Evolutionary conservation across 2,797 vertebrate species (phyloP).

Genomic region (Sebastes minor): DNA sequence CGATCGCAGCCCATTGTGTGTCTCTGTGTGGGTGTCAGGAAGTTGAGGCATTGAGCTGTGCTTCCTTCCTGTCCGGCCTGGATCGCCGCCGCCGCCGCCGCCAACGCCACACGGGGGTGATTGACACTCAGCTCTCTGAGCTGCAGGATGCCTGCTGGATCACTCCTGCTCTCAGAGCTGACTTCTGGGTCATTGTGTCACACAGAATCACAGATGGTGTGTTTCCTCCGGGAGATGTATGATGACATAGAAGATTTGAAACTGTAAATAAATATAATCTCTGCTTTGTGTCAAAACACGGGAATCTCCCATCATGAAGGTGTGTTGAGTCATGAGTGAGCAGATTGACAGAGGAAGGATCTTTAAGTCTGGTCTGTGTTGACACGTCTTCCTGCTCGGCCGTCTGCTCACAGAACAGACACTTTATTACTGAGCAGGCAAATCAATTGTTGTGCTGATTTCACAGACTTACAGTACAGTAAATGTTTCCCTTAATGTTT

Average conservation of each 20-base stretch:
- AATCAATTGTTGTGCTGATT: constrained; percentile 16
- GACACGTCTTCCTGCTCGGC: constrained; percentile 32
- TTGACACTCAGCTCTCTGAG: constrained; percentile 60
- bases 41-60: constrained; percentile 67
- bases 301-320: not conserved
- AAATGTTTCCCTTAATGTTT: not conserved
- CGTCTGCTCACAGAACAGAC: not conserved
- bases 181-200: constrained; percentile 47
- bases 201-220: not conserved
- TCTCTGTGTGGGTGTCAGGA: constrained; percentile 75
- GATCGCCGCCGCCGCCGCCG: constrained; percentile 4
- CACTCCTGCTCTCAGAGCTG: constrained; percentile 27
- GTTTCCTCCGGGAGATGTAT: constrained; percentile 15
- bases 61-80: constrained; percentile 74
- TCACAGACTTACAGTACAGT: not conserved
- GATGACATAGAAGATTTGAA: not conserved
- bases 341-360: constrained; percentile 19
- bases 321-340: not conserved
- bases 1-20: constrained; percentile 64
- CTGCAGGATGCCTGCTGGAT: constrained; percentile 69
- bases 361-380: constrained; percentile 14
- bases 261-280: not conserved
- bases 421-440: too few relatives aligned
- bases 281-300: constrained; percentile 8
- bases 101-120: constrained; percentile 31